Evolutionary conservation across 1,140 invertebrate genomes (phyloP).

Genomic region (Ips typographus): DNA sequence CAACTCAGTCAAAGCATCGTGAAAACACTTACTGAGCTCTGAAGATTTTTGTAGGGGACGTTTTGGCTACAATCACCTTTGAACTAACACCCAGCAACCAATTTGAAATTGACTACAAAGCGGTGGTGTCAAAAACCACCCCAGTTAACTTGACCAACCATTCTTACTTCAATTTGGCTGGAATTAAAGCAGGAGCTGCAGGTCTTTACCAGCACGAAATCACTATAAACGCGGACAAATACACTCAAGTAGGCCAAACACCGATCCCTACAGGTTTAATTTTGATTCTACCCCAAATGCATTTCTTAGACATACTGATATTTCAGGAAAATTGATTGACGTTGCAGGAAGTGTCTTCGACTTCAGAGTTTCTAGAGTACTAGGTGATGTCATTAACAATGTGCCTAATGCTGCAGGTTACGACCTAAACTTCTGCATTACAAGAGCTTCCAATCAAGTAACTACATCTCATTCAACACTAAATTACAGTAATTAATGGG

Average conservation of each 20-base stretch:
- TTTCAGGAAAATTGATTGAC: conserved; percentile 49
- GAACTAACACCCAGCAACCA: conserved; percentile 71
- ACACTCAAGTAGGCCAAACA: conserved; percentile 71
- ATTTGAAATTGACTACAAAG: conserved; percentile 71
- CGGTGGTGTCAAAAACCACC: conserved; percentile 74
- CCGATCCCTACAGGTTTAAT: conserved; percentile 77
- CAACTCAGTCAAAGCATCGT: neutral
- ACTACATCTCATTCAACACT: neutral
- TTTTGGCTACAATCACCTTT: conserved; percentile 69
- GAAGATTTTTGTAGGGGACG: conserved; percentile 56
- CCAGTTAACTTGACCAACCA: conserved; percentile 92
- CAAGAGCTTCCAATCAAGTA: conserved; percentile 35
- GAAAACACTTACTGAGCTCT: neutral
- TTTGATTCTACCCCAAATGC: neutral
- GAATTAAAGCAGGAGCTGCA: conserved; percentile 62
- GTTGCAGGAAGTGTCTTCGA: conserved; percentile 56
- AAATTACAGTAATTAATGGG: neutral
- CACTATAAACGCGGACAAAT: conserved; percentile 72
- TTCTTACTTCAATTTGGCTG: conserved; percentile 91
- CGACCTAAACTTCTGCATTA: conserved; percentile 70
- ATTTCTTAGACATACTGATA: neutral
- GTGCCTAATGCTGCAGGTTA: conserved; percentile 59
- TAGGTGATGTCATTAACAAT: conserved; percentile 55
- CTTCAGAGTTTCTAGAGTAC: conserved; percentile 59
- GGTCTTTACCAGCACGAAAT: conserved; percentile 75